Evolutionary conservation across 1,140 invertebrate species (phyloP).

Genomic region (Lasaia peninsularis): DNA sequence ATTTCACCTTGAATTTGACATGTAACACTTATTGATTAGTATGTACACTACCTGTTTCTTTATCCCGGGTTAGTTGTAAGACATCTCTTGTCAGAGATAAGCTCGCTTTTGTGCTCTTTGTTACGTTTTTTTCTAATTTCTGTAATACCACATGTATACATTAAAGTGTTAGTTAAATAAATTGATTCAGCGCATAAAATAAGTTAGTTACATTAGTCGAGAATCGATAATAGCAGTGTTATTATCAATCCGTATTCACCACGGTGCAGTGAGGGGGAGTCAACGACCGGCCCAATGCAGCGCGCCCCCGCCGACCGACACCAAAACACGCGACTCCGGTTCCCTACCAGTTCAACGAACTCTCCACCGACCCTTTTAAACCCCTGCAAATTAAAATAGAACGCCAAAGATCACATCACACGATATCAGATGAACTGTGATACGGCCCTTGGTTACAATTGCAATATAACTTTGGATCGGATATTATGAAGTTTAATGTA

Average conservation of each 20-base stretch:
- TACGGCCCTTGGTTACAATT: neutral
- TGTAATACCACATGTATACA: too few relatives aligned
- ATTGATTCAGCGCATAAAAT: neutral
- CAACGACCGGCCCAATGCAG: slow-evolving; percentile 61
- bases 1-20: too few relatives aligned
- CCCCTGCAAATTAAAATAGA: slow-evolving; percentile 39
- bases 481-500: neutral
- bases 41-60: too few relatives aligned
- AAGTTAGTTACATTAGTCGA: neutral
- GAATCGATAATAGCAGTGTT: slow-evolving; percentile 13
- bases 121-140: too few relatives aligned
- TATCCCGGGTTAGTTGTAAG: too few relatives aligned
- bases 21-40: too few relatives aligned
- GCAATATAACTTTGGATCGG: neutral
- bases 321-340: slow-evolving; percentile 50
- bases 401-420: slow-evolving; percentile 1
- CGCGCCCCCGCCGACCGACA: slow-evolving; percentile 44
- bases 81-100: too few relatives aligned
- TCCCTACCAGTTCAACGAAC: slow-evolving; percentile 65
- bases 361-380: slow-evolving; percentile 40
- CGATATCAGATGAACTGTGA: neutral
- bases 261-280: slow-evolving; percentile 56
- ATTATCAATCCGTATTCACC: slow-evolving; percentile 50
- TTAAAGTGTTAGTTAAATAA: too few relatives aligned
- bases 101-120: too few relatives aligned